Evolutionary conservation across 2,113 vertebrate species (phyloP).

Genomic region (Arothron firmamentum): DNA sequence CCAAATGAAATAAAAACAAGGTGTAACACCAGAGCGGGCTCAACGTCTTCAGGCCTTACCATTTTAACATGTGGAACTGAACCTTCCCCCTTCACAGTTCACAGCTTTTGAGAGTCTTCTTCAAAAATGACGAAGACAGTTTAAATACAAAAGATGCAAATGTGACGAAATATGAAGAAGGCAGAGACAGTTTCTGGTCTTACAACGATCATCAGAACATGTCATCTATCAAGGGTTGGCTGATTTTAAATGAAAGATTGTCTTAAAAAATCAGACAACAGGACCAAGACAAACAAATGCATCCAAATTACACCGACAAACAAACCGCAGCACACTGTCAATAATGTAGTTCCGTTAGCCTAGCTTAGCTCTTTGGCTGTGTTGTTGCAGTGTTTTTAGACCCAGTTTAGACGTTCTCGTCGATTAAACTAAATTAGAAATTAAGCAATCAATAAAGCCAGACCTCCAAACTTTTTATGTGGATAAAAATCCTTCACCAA

Average conservation of each 20-base stretch:
- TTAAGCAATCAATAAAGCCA: too few species aligned
- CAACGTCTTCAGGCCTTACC: conserved; percentile 36
- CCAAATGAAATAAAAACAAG: background rate
- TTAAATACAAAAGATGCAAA: background rate
- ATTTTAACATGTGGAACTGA: conserved; percentile 39
- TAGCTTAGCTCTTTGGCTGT: background rate
- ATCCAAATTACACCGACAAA: background rate
- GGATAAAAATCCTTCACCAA: background rate
- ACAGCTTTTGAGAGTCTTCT: conserved; percentile 8
- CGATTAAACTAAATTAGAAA: background rate
- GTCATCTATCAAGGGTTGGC: too few species aligned
- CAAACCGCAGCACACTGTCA: background rate
- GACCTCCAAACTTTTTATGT: background rate
- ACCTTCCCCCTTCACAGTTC: conserved; percentile 11
- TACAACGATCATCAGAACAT: too few species aligned
- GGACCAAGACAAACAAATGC: too few species aligned
- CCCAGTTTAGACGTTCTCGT: background rate
- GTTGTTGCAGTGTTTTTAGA: background rate
- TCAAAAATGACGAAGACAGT: background rate
- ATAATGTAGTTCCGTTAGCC: conserved; percentile 30
- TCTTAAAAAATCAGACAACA: too few species aligned
- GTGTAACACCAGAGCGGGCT: background rate
- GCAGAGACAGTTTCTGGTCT: background rate
- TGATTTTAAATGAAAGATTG: too few species aligned
- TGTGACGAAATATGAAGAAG: background rate